Conservation (phyloP, 2,797 vertebrate species). For the Tiaroga cobitis region DNA sequence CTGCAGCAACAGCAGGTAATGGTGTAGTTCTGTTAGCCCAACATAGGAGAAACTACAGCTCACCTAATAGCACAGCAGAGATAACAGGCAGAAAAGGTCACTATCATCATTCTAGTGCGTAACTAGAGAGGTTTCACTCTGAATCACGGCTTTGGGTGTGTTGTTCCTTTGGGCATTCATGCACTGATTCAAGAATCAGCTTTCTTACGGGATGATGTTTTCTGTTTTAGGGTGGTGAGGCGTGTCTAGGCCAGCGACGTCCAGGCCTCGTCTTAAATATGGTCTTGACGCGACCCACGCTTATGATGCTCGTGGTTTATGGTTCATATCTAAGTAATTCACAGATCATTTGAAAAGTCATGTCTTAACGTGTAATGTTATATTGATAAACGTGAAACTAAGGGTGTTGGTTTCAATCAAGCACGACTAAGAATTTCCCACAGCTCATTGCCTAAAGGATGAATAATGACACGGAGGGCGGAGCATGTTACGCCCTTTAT, state of each 20-base stretch:
- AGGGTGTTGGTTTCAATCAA: constrained; percentile 49
- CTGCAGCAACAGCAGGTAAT: background rate
- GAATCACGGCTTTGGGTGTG: constrained; percentile 27
- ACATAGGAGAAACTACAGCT: background rate
- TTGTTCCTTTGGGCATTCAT: constrained; percentile 10
- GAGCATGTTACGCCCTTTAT: constrained; percentile 52
- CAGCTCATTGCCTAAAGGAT: constrained; percentile 39
- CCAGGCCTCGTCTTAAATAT: constrained; percentile 1
- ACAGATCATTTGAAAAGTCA: constrained; percentile 34
- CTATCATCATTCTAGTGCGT: background rate
- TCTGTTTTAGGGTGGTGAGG: constrained; percentile 20
- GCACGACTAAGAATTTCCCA: constrained; percentile 45
- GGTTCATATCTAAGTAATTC: constrained; percentile 41
- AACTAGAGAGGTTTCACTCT: constrained; percentile 22
- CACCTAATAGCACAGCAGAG: background rate
- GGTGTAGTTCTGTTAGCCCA: background rate
- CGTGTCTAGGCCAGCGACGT: constrained; percentile 14
- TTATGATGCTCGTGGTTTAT: constrained; percentile 10
- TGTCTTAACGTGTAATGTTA: constrained; percentile 35
- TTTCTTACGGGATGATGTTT: constrained; percentile 13
- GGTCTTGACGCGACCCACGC: constrained; percentile 8
- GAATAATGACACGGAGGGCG: constrained; percentile 45
- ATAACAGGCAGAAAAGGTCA: constrained; percentile 4
- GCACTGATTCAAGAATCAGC: constrained; percentile 24
- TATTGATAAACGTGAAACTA: constrained; percentile 44